phyloP scores from a whole-genome alignment of 2,113 vertebrate genomes.

The Calcarius ornatus region DNA sequence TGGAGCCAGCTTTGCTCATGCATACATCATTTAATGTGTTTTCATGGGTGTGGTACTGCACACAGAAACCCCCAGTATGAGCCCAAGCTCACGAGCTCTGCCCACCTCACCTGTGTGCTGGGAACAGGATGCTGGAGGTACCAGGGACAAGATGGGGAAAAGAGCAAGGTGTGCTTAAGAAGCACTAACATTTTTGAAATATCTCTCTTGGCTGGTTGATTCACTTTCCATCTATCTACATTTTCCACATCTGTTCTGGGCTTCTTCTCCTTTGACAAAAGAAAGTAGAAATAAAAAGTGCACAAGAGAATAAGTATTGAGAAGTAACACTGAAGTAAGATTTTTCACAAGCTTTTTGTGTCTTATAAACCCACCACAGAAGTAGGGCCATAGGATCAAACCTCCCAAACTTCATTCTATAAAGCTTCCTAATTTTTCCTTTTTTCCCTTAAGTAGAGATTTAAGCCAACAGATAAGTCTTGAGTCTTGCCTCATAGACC shows the following conservation, averaged over 20 bases:
- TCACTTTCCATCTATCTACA: not conserved
- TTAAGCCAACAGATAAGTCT: not conserved
- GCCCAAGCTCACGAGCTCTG: not conserved
- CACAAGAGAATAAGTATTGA: not conserved
- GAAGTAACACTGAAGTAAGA: not conserved
- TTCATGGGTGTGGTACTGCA: not conserved
- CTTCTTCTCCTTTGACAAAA: not conserved
- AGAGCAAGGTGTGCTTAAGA: not conserved
- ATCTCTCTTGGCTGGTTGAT: not conserved
- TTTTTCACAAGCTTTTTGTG: not conserved
- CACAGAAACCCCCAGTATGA: not conserved
- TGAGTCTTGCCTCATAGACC: not conserved
- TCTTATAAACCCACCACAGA: not conserved
- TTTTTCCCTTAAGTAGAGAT: not conserved
- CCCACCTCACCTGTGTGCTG: not conserved
- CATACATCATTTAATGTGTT: not conserved
- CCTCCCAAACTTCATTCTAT: not conserved
- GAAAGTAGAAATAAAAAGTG: not conserved
- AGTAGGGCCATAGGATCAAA: not conserved
- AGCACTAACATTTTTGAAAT: not conserved
- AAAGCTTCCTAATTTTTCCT: not conserved
- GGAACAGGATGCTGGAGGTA: not conserved
- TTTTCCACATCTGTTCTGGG: not conserved
- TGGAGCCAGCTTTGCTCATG: not conserved
- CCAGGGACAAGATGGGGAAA: not conserved